Conservation (phyloP, 2,113 vertebrate species). For the Acrocephalus kingi region DNA sequence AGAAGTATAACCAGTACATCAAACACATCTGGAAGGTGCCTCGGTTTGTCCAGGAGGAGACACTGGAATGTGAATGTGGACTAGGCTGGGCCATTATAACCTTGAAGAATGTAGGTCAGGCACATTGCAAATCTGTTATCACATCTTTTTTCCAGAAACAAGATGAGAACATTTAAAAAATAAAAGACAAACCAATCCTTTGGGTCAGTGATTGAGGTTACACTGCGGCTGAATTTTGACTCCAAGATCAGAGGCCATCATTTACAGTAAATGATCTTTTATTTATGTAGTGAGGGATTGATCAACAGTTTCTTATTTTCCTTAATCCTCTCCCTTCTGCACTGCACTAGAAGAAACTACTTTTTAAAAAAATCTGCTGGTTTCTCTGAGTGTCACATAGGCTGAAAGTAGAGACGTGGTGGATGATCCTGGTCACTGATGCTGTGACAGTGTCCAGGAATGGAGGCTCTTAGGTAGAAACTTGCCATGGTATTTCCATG, state of each 20-base stretch:
- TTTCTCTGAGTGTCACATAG: background rate
- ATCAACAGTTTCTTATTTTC: background rate
- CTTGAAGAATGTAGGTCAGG: constrained; percentile 15
- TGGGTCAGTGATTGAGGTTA: background rate
- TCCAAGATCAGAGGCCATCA: background rate
- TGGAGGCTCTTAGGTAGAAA: background rate
- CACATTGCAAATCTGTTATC: constrained; percentile 2
- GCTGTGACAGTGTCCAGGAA: background rate
- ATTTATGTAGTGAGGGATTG: background rate
- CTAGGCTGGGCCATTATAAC: background rate
- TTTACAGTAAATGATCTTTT: background rate
- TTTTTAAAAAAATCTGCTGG: background rate
- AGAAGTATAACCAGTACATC: background rate
- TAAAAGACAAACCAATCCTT: constrained; percentile 14
- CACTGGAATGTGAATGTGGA: background rate
- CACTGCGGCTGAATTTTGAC: background rate
- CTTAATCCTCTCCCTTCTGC: background rate
- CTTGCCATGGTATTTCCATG: background rate
- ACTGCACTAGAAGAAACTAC: background rate
- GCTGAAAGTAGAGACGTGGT: background rate
- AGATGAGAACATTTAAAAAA: background rate
- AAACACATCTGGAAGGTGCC: constrained; percentile 34
- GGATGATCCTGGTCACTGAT: background rate
- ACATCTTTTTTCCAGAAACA: constrained; percentile 5
- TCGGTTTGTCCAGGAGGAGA: background rate